phyloP scores from a whole-genome alignment of 2,888 invertebrate species.

The Cryptophagus acutangulus region DNA sequence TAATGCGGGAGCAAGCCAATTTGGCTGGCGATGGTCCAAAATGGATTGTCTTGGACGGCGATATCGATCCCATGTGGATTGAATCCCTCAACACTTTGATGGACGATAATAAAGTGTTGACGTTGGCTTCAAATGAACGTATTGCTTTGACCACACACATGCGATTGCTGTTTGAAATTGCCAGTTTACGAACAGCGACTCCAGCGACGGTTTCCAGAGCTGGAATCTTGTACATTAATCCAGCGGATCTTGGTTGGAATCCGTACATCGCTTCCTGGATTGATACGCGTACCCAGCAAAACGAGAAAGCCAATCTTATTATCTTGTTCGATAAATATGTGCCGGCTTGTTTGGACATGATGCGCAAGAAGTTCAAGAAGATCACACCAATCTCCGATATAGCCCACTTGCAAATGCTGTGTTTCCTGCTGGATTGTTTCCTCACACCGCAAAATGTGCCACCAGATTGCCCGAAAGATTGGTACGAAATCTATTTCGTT shows the following conservation, averaged over 20 bases:
- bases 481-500: conserved; percentile 91
- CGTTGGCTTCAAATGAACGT: conserved; percentile 89
- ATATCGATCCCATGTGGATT: conserved; percentile 98
- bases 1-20: conserved; percentile 92
- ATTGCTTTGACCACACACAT: conserved; percentile 85
- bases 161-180: conserved; percentile 91
- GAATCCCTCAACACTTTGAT: conserved; percentile 94
- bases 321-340: conserved; percentile 93
- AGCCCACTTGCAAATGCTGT: conserved; percentile 83
- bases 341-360: conserved; percentile 72
- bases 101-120: conserved; percentile 95
- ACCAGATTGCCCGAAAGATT: conserved; percentile 85
- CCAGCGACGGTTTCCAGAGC: conserved; percentile 94
- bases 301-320: conserved; percentile 74
- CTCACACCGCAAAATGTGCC: conserved; percentile 76
- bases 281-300: conserved; percentile 65
- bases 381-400: conserved; percentile 89
- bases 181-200: conserved; percentile 83
- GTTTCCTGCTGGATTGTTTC: conserved; percentile 80
- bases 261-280: conserved; percentile 90
- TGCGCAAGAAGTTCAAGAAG: conserved; percentile 73
- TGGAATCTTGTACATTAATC: conserved; percentile 91
- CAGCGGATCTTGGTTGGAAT: conserved; percentile 91
- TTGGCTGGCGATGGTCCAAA: conserved; percentile 80
- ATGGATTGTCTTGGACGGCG: conserved; percentile 94